Conservation (phyloP, 2,888 invertebrate genomes). For the Deladenus siricidicola region DNA sequence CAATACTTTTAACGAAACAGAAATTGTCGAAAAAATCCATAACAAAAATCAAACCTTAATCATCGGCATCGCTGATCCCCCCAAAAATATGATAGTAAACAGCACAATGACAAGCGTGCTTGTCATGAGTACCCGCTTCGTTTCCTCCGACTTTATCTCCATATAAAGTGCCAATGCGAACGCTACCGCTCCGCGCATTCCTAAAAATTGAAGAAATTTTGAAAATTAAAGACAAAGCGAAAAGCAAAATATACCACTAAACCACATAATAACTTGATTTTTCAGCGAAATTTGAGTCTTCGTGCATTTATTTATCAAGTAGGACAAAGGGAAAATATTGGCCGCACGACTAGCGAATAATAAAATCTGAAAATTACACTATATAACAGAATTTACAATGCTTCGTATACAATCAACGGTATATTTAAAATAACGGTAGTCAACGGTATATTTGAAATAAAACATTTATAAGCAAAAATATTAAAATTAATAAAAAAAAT, state of each 20-base stretch:
- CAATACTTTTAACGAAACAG: no score
- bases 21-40: not conserved
- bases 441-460: no score
- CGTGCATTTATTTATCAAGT: slow-evolving; percentile 85
- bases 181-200: slow-evolving; percentile 89
- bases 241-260: slow-evolving; percentile 65
- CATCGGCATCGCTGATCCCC: slow-evolving; percentile 94
- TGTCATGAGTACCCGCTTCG: slow-evolving; percentile 88
- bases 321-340: slow-evolving; percentile 89
- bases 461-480: not conserved
- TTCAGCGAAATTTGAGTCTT: slow-evolving; percentile 79
- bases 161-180: slow-evolving; percentile 92
- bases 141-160: slow-evolving; percentile 78
- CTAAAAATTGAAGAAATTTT: slow-evolving; percentile 37
- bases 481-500: slow-evolving; percentile 2
- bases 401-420: no score
- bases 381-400: no score
- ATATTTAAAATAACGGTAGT: no score
- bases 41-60: slow-evolving; percentile 61
- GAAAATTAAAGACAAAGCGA: not conserved
- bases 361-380: slow-evolving; percentile 65
- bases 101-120: slow-evolving; percentile 94
- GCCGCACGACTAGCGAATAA: slow-evolving; percentile 86
- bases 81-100: slow-evolving; percentile 86
- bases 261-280: slow-evolving; percentile 97